Evolutionary conservation across 1,140 invertebrate genomes (phyloP), one percentile per base, ranked within the genome.

Genomic region (Mya arenaria): DNA sequence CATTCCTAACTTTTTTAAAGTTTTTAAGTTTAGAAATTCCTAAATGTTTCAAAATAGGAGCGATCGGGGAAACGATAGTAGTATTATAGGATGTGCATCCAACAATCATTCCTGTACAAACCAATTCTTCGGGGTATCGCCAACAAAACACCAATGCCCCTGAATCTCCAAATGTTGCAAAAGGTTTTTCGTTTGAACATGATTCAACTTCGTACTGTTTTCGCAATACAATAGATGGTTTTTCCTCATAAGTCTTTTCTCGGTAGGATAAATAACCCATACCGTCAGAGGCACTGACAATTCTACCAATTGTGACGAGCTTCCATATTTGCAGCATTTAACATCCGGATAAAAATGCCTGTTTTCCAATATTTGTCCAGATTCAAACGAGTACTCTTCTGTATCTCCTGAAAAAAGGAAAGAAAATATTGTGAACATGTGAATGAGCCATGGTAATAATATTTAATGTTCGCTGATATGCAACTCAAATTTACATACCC

Each of bases 71-170:
- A 1, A 62, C 58, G 19, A 62, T 32, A 3, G 36, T 32, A 6
- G 58, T 62, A 8, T 32, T 32, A 19, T 62, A 62, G 13, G 58
- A 62, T 62, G 58, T 62, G 6, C 58, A 28, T 62, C 58, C 58
- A 8, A 32, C 58, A 32, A 62, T 19, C 13, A 62, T 62, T 30
- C 58, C 58, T 2, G 36, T 62, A 30, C 58, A 62, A 8, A 8
- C 36, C 10, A 5, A 8, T 32, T 62, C 15, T 8, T 32, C 30
- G 8, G 13, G 4, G 15, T 62, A 4, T 62, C 58, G 17, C 15
- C 58, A 62, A 62, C 58, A 62, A 30, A 62, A 62, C 6, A 62
- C 58, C 30, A 30, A 32, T 5, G 58, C 6, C 10, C 58, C 58
- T 62, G 58, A 62, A 62, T 62, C 58, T 15, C 58, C 58, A 8